Conservation (phyloP, 1,140 invertebrate species). For the Bombus soroeensis region DNA sequence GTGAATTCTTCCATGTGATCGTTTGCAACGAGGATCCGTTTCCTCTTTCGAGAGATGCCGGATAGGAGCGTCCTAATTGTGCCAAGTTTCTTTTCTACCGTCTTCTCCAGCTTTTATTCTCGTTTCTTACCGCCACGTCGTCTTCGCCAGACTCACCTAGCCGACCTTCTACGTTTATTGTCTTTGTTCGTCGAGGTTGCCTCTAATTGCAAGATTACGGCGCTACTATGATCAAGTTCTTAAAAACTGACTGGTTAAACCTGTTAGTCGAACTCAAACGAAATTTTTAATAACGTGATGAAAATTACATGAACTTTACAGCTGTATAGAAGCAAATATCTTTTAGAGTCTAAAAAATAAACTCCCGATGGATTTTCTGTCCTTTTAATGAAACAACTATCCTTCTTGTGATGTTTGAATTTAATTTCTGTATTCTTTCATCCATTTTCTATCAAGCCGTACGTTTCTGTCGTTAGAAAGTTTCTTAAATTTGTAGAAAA, state of each 20-base stretch:
- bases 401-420: too few relatives aligned
- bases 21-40: slow-evolving; percentile 14
- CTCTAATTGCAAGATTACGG: slow-evolving; percentile 28
- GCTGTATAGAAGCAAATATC: too few relatives aligned
- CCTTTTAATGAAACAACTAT: too few relatives aligned
- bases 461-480: too few relatives aligned
- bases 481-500: too few relatives aligned
- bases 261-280: neutral
- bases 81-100: slow-evolving; percentile 37
- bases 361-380: too few relatives aligned
- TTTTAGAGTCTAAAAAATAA: too few relatives aligned
- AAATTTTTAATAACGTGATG: neutral
- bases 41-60: slow-evolving; percentile 4
- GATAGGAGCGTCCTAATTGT: slow-evolving; percentile 38
- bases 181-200: slow-evolving; percentile 17
- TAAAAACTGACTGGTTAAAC: neutral
- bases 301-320: neutral
- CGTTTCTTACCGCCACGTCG: neutral
- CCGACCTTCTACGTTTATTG: slow-evolving; percentile 3
- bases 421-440: too few relatives aligned
- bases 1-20: slow-evolving; percentile 36
- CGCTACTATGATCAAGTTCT: neutral
- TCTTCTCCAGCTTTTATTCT: neutral
- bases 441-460: too few relatives aligned
- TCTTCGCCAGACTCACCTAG: neutral